phyloP scores from a whole-genome alignment of 2,113 vertebrate genomes.

The Pituophis catenifer region DNA sequence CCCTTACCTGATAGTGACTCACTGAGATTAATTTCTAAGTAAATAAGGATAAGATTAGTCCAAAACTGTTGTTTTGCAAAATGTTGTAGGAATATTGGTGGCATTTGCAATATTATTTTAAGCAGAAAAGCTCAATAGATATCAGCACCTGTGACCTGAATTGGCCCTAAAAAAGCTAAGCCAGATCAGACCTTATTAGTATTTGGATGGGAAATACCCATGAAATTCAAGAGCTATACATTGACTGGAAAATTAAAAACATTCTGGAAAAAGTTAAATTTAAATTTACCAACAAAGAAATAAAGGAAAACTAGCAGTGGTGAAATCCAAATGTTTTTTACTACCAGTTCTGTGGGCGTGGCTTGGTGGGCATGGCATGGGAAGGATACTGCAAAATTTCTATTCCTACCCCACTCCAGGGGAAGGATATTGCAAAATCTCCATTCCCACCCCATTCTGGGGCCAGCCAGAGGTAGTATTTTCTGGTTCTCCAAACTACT shows the following conservation, averaged over 20 bases:
- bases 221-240: not conserved
- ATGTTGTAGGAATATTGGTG: not conserved
- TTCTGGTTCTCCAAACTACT: too few relatives aligned
- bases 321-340: too few relatives aligned
- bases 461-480: too few relatives aligned
- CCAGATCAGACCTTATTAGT: not conserved
- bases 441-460: too few relatives aligned
- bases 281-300: too few relatives aligned
- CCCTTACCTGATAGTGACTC: not conserved
- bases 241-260: not conserved
- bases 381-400: too few relatives aligned
- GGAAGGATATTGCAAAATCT: too few relatives aligned
- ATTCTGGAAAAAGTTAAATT: not conserved
- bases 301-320: too few relatives aligned
- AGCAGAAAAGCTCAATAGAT: not conserved
- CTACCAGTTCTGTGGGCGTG: too few relatives aligned
- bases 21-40: not conserved
- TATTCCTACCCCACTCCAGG: too few relatives aligned
- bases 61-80: not conserved
- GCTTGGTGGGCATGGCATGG: too few relatives aligned
- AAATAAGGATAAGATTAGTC: not conserved
- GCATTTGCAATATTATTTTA: not conserved
- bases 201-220: not conserved
- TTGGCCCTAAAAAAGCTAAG: not conserved
- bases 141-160: not conserved